These are phyloP conservation scores for Hypotaenidia okinawae DNA, from an alignment of 2,797 vertebrate species.

Conservation along the genomic window DNA sequence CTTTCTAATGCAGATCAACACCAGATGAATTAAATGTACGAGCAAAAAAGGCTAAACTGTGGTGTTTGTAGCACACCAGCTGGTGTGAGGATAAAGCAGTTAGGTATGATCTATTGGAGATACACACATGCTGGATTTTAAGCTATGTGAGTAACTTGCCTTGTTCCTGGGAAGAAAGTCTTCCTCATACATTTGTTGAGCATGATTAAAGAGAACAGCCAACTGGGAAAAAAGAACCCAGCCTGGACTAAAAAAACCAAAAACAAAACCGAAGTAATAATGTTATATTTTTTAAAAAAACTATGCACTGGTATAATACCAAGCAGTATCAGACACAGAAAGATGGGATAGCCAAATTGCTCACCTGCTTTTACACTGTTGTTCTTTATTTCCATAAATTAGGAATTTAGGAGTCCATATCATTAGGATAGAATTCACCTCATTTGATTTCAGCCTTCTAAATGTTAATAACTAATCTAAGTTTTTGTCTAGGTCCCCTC, in stretches of 20 bases:
- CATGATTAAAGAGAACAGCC: background rate
- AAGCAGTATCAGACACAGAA: background rate
- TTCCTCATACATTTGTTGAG: background rate
- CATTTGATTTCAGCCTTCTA: background rate
- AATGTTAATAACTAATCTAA: background rate
- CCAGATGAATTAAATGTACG: background rate
- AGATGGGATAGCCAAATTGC: background rate
- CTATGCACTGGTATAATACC: background rate
- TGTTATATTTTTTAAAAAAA: background rate
- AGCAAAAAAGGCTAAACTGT: background rate
- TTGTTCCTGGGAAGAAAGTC: background rate
- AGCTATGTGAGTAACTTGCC: background rate
- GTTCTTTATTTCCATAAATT: background rate
- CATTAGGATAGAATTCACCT: background rate
- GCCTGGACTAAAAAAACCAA: background rate
- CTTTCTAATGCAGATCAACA: background rate
- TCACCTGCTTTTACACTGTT: background rate
- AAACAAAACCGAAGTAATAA: background rate
- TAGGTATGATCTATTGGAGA: background rate
- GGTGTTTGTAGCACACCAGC: background rate
- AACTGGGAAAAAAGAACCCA: fast-evolving
- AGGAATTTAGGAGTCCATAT: background rate
- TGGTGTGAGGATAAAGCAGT: background rate
- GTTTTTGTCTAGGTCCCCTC: background rate
- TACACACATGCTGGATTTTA: background rate